Evolutionary conservation across 2,888 invertebrate species (phyloP), one percentile per base, ranked within the genome.

Genomic region (Troides aeacus): DNA sequence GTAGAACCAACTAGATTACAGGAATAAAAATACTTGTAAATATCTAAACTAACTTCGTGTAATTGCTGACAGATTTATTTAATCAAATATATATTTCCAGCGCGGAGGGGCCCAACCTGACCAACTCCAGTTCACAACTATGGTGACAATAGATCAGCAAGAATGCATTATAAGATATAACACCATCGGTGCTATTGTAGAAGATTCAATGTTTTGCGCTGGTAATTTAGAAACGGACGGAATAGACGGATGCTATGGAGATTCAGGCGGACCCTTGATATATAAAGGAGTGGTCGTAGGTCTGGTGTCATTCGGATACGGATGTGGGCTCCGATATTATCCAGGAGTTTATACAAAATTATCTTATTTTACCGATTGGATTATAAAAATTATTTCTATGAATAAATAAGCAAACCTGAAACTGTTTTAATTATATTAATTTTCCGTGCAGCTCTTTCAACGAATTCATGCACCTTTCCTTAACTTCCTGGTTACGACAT

Each of bases 311-410:
- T 92, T 90, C 62, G 92, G 92, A 1, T 90, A 86, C 72, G 88
- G 87, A 0, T 92, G 92, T 66, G 92, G 92, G 1, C 81, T 90
- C 71, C 81, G 78, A 3, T 89, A 85, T 68, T 92, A 84, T 72
- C 92, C 92, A 1, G 92, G 92, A 0, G 90, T 92, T 17, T 92
- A 92, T 60, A 92, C 92, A 10, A 92, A 90, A 79, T 77, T 90
- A 65, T 89, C 91, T 0, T 78, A 86, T 75, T 92, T 81, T 56
- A 89, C 90, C 0, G 84, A 88, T 74, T 92, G 92, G 92, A 87
- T 92, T 76, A 78, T 92, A 6, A 82, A 81, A 72, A 88, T 84
- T 60, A 84, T 88, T 58, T 76, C 78, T 70, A 74, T 72, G 58
- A 84, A 86, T 84, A 87, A 89, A 81, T 88, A 75, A 86, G 70